Evolutionary conservation across 1,140 invertebrate species (phyloP), one percentile per base, ranked within the genome.

Genomic region (Drosophila littoralis): DNA sequence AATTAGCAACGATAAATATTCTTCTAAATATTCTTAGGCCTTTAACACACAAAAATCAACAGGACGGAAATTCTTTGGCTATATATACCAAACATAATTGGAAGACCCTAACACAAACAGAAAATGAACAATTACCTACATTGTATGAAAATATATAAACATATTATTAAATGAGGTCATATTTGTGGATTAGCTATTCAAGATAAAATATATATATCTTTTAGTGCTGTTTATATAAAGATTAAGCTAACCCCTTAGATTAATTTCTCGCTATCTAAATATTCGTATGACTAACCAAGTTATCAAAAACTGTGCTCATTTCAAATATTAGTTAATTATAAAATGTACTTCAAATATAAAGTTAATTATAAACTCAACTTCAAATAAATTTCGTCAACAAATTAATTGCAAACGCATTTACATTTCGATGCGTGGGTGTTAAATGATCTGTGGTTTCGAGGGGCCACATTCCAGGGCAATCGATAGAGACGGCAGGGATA

Each of bases 371-470:
- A 15, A 17, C 1, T 35, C 1, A 13, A 51, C 7, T 33, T 13
- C 15, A 42, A 42, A 43, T 7, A 8, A 28, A 22, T 42, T 33
- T 13, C 38, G 43, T 6, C 12, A 43, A 10, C 38, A 13, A 45
- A 28, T 28, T 57, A 8, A 42, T 33, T 40, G 9, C 10, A 35
- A 45, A 35, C 38, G 7, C 17, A 45, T 55, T 55, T 55, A 12
- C 50, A 65, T 28, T 55, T 32, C 42, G 22, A 28, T 36, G 9
- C 7, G 13, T 43, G n/a, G 8, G n/a, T 7, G 35, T 9, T 48
- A 59, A 59, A 67, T 67, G 55, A 50, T 35, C 28, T 48, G 45
- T 36, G 45, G 54, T 45, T 38, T 38, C 33, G 15, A 17, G 36
- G 10, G 54, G 54, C 17, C 12, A 22, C 43, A 60, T 35, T 48